These are phyloP conservation scores for Gambelia wislizenii DNA, from an alignment of 2,797 vertebrate genomes.

Conservation along the genomic window DNA sequence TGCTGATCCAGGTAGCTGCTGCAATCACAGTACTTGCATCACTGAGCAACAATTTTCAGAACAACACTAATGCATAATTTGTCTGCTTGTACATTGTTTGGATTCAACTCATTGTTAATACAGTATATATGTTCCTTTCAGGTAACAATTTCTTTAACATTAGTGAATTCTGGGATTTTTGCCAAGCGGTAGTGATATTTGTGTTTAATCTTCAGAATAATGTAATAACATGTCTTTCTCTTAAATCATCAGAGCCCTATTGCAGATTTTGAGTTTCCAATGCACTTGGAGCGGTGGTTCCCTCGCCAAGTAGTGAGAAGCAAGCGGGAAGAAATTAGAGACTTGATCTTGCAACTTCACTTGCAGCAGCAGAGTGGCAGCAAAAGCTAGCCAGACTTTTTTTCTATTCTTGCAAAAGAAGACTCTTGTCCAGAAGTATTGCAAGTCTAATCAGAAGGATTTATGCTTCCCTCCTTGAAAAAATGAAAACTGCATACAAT, in stretches of 20 bases:
- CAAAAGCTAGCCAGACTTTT: slow-evolving; percentile 75
- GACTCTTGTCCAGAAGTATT: slow-evolving; percentile 49
- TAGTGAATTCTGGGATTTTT: background rate
- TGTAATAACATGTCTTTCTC: slow-evolving; percentile 17
- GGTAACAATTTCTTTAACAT: slow-evolving; percentile 17
- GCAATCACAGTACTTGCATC: background rate
- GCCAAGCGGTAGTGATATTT: background rate
- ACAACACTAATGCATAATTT: background rate
- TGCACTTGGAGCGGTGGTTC: slow-evolving; percentile 92
- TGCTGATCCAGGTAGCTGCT: background rate
- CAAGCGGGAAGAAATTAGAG: slow-evolving; percentile 94
- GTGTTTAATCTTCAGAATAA: slow-evolving; percentile 27
- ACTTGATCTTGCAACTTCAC: slow-evolving; percentile 91
- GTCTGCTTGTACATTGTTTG: background rate
- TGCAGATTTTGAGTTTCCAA: slow-evolving; percentile 91
- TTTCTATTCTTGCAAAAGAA: slow-evolving; percentile 55
- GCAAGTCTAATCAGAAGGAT: slow-evolving; percentile 62
- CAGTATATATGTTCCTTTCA: background rate
- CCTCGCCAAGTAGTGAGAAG: slow-evolving; percentile 88
- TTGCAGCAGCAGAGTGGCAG: slow-evolving; percentile 83
- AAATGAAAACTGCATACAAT: slow-evolving; percentile 48
- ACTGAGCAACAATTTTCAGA: background rate
- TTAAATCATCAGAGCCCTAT: slow-evolving; percentile 88
- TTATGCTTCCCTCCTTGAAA: slow-evolving; percentile 58
- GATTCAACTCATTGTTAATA: background rate